These are phyloP conservation scores for Biston betularia DNA, from an alignment of 2,888 invertebrate genomes.

Conservation along the genomic window DNA sequence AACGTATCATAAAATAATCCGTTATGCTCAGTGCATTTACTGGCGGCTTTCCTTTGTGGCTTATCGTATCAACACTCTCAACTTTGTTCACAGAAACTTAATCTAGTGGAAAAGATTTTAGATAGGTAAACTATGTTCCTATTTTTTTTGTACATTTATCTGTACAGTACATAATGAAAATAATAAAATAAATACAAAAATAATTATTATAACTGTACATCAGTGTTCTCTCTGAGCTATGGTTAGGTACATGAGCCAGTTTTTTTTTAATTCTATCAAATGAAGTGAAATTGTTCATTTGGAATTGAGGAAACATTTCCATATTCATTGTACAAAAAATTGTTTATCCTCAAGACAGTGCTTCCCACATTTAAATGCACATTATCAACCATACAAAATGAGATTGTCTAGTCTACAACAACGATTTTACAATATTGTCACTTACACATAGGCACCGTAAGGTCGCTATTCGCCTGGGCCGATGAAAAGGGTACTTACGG, in stretches of 20 bases:
- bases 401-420: conserved; percentile 49
- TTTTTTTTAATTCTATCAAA: too few relatives aligned
- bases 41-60: background rate
- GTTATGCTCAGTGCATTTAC: background rate
- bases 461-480: conserved; percentile 88
- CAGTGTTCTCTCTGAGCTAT: too few relatives aligned
- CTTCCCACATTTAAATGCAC: conserved; percentile 37
- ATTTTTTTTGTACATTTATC: too few relatives aligned
- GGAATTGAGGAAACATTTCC: background rate
- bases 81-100: conserved; percentile 1
- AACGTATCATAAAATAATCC: background rate
- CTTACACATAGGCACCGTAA: conserved; percentile 55
- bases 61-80: background rate
- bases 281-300: too few relatives aligned
- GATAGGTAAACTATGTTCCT: too few relatives aligned
- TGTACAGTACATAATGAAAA: background rate
- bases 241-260: too few relatives aligned
- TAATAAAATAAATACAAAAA: too few relatives aligned
- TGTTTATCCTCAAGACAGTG: conserved; percentile 16
- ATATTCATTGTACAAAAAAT: background rate
- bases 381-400: conserved; percentile 31
- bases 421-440: conserved; percentile 60
- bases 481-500: conserved; percentile 95
- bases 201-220: too few relatives aligned
- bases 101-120: background rate